These are phyloP conservation scores for Scelioninae gen. 1 DNA, from an alignment of 2,888 invertebrate genomes.

Conservation along the genomic window DNA sequence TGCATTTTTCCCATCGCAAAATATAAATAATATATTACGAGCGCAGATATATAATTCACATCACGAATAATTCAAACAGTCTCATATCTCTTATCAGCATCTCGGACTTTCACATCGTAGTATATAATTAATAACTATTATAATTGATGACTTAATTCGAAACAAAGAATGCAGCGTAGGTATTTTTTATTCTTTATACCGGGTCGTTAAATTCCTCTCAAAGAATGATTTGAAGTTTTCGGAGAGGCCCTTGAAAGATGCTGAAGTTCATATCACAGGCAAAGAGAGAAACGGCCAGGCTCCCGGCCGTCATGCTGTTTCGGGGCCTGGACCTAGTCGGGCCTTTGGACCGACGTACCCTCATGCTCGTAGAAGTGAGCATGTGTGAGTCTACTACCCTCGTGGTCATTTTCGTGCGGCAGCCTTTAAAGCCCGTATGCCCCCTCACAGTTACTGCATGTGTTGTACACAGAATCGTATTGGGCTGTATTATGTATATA, in stretches of 20 bases:
- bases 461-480: slow-evolving; percentile 63
- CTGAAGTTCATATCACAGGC: slow-evolving; percentile 50
- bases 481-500: slow-evolving; percentile 59
- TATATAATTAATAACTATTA: slow-evolving; percentile 69
- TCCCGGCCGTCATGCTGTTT: slow-evolving; percentile 67
- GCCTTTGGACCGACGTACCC: slow-evolving; percentile 46
- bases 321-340: slow-evolving; percentile 56
- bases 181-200: slow-evolving; percentile 38
- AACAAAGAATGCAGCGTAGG: slow-evolving; percentile 64
- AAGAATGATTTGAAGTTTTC: slow-evolving; percentile 65
- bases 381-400: slow-evolving; percentile 59
- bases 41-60: slow-evolving; percentile 62
- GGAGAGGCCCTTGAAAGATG: slow-evolving; percentile 53
- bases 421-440: slow-evolving; percentile 65
- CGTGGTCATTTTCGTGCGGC: slow-evolving; percentile 63
- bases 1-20: slow-evolving; percentile 42
- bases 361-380: slow-evolving; percentile 13
- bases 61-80: slow-evolving; percentile 40
- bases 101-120: slow-evolving; percentile 62
- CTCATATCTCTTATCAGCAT: slow-evolving; percentile 66
- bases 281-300: slow-evolving; percentile 34
- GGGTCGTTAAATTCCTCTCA: slow-evolving; percentile 60
- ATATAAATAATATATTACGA: slow-evolving; percentile 61
- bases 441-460: slow-evolving; percentile 45
- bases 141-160: slow-evolving; percentile 71